A percentile compares a stretch with the other conserved stretches of the same genome.
These are phyloP conservation scores for Ptychodera flava DNA, from an alignment of 35 echinoderm and acorn worm genomes.

Conservation along the genomic window DNA sequence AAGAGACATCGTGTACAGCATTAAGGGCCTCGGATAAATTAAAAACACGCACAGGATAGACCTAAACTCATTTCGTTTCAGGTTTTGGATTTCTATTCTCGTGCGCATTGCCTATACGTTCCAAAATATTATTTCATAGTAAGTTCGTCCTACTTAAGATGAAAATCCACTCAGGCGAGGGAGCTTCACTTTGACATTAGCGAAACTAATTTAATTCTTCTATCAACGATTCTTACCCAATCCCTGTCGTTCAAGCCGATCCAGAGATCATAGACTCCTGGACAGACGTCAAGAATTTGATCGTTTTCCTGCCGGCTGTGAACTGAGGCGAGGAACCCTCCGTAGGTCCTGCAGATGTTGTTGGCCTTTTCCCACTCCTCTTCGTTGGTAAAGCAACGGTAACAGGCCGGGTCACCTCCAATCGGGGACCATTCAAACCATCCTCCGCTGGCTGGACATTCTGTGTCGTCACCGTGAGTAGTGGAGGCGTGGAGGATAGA, in stretches of 20 bases:
- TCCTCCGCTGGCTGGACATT: neutral
- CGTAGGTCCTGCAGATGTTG: neutral
- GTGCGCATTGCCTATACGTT: too few species aligned
- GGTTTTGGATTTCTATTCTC: too few species aligned
- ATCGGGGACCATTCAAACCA: neutral
- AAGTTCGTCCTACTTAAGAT: too few species aligned
- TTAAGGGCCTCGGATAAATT: too few species aligned
- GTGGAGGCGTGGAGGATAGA: neutral
- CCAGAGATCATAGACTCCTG: neutral
- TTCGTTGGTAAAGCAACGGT: neutral
- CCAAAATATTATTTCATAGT: too few species aligned
- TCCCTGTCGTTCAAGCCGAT: neutral
- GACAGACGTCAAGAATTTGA: neutral
- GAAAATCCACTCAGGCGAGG: too few species aligned
- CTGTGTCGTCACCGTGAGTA: neutral
- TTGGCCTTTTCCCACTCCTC: neutral
- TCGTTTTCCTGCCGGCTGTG: neutral
- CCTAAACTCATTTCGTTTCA: too few species aligned
- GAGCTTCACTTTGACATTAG: too few species aligned
- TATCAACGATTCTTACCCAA: neutral
- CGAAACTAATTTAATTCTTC: too few species aligned
- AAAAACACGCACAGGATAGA: too few species aligned
- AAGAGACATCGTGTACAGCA: too few species aligned
- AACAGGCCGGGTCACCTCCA: neutral
- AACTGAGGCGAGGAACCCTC: neutral